Conservation (phyloP, 2,797 vertebrate species). For the Chanos chanos region DNA sequence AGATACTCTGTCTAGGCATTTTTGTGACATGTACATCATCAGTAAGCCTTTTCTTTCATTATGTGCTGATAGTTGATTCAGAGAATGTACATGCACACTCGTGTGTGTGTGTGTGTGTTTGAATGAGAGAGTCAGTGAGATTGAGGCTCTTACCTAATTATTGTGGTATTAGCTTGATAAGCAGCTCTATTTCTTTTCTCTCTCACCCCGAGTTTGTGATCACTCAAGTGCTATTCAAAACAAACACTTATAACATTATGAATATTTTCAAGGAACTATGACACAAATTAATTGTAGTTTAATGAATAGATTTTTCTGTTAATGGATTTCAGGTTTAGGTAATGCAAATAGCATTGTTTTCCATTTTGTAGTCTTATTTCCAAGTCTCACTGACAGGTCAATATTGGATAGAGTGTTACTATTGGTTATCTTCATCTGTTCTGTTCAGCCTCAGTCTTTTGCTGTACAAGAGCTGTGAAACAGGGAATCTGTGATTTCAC, state of each 20-base stretch:
- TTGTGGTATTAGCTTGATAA: slow-evolving; percentile 53
- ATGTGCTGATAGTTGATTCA: slow-evolving; percentile 53
- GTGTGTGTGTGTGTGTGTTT: background rate
- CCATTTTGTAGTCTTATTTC: slow-evolving; percentile 29
- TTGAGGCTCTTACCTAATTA: slow-evolving; percentile 34
- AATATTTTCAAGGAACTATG: slow-evolving; percentile 55
- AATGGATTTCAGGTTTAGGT: slow-evolving; percentile 41
- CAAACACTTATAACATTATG: slow-evolving; percentile 52
- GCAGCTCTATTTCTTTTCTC: slow-evolving; percentile 41
- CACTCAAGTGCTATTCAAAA: slow-evolving; percentile 55
- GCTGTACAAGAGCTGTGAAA: no score
- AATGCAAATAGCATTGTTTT: slow-evolving; percentile 43
- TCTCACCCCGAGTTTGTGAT: slow-evolving; percentile 50
- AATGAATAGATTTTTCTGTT: slow-evolving; percentile 45
- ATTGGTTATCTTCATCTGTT: no score
- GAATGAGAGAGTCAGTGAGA: slow-evolving; percentile 26
- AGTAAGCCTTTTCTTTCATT: slow-evolving; percentile 45
- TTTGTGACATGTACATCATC: slow-evolving; percentile 51
- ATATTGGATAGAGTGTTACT: slow-evolving; percentile 17
- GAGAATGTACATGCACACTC: slow-evolving; percentile 5
- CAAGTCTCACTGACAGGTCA: slow-evolving; percentile 30
- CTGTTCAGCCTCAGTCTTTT: no score
- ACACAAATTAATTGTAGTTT: slow-evolving; percentile 49
- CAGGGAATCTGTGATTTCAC: no score
- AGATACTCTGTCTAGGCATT: slow-evolving; percentile 42